phyloP scores from a whole-genome alignment of 2,888 invertebrate genomes.

The Amphipoea oculea region DNA sequence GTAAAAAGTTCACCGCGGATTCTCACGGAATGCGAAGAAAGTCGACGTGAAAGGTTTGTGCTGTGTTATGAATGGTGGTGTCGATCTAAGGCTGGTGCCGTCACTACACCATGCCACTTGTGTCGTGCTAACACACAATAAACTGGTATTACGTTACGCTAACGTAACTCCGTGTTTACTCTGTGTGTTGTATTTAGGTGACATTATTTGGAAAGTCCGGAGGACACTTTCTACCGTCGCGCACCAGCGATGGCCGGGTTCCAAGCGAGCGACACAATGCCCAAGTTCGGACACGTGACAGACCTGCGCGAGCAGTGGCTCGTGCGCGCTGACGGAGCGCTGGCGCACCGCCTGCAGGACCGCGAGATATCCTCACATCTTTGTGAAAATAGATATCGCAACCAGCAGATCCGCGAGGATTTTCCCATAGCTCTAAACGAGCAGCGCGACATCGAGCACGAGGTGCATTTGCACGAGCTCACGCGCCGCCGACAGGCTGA shows the following conservation, averaged over 20 bases:
- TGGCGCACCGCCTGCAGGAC: slow-evolving; percentile 87
- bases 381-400: slow-evolving; percentile 86
- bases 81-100: slow-evolving; percentile 62
- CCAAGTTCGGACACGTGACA: slow-evolving; percentile 87
- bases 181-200: slow-evolving; percentile 55
- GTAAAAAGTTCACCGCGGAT: slow-evolving; percentile 79
- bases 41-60: slow-evolving; percentile 75
- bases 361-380: slow-evolving; percentile 88
- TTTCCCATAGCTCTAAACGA: slow-evolving; percentile 87
- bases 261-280: slow-evolving; percentile 86
- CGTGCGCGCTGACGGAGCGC: slow-evolving; percentile 86
- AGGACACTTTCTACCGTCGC: slow-evolving; percentile 68
- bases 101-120: slow-evolving; percentile 67
- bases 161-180: slow-evolving; percentile 65
- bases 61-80: slow-evolving; percentile 57
- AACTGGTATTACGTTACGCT: slow-evolving; percentile 67
- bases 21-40: slow-evolving; percentile 87
- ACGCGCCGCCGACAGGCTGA: slow-evolving; percentile 85
- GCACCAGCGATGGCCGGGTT: slow-evolving; percentile 82
- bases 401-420: slow-evolving; percentile 88
- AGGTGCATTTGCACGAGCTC: slow-evolving; percentile 80
- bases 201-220: slow-evolving; percentile 67
- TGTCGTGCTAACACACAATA: slow-evolving; percentile 71
- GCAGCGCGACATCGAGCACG: slow-evolving; percentile 85
- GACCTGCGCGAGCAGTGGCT: slow-evolving; percentile 88